Base-by-base conservation (phyloP, 1,140 invertebrate genomes). In the Chironomus striatipennis region DNA sequence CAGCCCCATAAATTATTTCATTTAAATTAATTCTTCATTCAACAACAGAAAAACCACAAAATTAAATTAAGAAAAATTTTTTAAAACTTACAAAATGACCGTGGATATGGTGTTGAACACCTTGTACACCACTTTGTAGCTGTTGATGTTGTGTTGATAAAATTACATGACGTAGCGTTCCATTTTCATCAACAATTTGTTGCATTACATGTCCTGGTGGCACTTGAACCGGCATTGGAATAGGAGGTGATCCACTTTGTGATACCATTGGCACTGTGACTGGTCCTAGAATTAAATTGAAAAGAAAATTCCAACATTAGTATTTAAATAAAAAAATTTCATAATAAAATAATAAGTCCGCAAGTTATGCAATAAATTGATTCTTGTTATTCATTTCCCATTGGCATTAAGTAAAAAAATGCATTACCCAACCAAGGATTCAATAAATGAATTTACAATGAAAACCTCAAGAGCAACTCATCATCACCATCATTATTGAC, bases 151-250 rank as follows among this genome's bases (percentile, higher is more conserved):
- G 89, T 34, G 90, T 88, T 10, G 90, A 91, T 74, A 95, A 85
- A 77, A 96, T 90, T 77, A 95, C 93, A 83, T 95, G 93, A 57
- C 92, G 87, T 77, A 96, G 85, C 75, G 91, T 91, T 74, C 92
- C 92, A 81, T 87, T 91, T 82, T 96, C 94, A 83, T 96, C 94
- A 76, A 96, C 88, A 78, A 96, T 93, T 81, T 93, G 93, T 82
- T 93, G 93, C 77, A 96, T 89, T 83, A 96, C 88, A 85, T 91
- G 94, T 79, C 93, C 94, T 57, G 91, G 92, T 42, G 93, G 93
- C 76, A 95, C 92, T 83, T 94, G 91, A 80, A 96, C 92, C 74
- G 93, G 93, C 86, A 95, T 91, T 57, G 91, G 89, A 77, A 91
- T 86, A 42, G 90, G 90, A 73, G 90, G 90, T 75, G 89, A 90